Evolutionary conservation across 2,113 vertebrate species (phyloP).

Genomic region (Ammodytes dubius): DNA sequence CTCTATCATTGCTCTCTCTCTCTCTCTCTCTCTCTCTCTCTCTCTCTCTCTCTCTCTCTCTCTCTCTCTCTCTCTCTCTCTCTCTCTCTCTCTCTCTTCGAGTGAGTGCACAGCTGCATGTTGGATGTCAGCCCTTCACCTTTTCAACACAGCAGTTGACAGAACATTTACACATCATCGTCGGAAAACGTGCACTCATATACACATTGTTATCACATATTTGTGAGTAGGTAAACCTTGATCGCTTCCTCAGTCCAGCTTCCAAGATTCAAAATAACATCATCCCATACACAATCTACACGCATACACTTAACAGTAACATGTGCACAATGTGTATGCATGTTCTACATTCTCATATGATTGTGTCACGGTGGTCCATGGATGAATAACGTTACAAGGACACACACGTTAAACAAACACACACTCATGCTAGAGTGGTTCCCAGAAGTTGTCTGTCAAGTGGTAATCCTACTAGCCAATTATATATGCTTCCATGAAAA

Average conservation of each 20-base stretch:
- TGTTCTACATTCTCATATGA: conserved; percentile 37
- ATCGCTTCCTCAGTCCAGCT: conserved; percentile 7
- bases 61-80: conserved; percentile 23
- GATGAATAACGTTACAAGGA: conserved; percentile 46
- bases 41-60: background rate
- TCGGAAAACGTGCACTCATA: conserved; percentile 7
- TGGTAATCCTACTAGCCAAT: conserved; percentile 39
- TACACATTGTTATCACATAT: background rate
- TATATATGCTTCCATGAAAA: conserved; percentile 36
- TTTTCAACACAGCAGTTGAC: conserved; percentile 66
- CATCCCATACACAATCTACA: background rate
- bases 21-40: conserved; percentile 13
- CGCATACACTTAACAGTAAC: background rate
- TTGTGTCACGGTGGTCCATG: conserved; percentile 41
- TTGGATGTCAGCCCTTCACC: conserved; percentile 54
- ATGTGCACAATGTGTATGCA: background rate
- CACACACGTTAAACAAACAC: conserved; percentile 18
- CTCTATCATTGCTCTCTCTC: background rate
- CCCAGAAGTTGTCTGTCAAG: conserved; percentile 57
- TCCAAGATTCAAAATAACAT: background rate
- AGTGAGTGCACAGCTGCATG: conserved; percentile 61
- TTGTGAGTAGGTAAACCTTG: background rate
- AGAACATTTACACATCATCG: conserved; percentile 65
- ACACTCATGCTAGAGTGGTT: conserved; percentile 29
- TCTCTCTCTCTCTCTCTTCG: conserved; percentile 13